Base-by-base conservation (phyloP, 37 sponge, comb jelly and placozoan genomes). In the Hormiphora californensis region DNA sequence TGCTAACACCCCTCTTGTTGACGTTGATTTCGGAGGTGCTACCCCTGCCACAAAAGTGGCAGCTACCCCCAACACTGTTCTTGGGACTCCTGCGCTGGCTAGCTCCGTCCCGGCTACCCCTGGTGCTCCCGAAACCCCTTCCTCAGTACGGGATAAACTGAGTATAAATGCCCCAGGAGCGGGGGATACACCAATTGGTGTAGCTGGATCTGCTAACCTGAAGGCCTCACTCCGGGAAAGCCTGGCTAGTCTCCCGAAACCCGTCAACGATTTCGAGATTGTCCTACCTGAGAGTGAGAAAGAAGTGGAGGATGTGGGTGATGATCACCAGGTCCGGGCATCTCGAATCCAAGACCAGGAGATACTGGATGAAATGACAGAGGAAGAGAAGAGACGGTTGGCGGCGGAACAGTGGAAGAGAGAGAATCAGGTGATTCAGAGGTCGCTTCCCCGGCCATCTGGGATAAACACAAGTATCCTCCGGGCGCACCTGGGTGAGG, bases 261-360 rank as follows among this genome's bases (percentile, higher is more conserved):
- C 99, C 0, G 91, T 63, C 86, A 97, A 97, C 51, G 99, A 97
- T 86, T 97, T 94, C 81, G 95, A 97, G 88, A 94, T 97, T 32
- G 99, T 94, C 0, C 54, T 93, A 0, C 95, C 95, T 54, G 93
- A 92, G 28, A 89, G 88, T 22, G 89, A 59, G 21, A 88, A 81
- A n/a, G 86, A 63, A 35, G 88, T 35, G 54, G 59, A 41, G 46
- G 85, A 63, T 37, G 54, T 12, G 21, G 39, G 54, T 0, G 65
- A 73, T 7, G 54, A 22, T 40, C 88, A 86, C 85, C 90, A 91
- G 61, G 90, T 90, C 43, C 91, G 92, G 62, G 89, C 91, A 2
- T 86, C 86, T 4, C 91, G 91, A 46, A 59, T 73, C 1, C 46
- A 73, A 21, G 81, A 73, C 23, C 81, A 73, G 81, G 39, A 73